Percentiles rank a stretch among this genome's conserved stretches.
Evolutionary conservation across 1,140 invertebrate species (phyloP).

Genomic region (Drosophila nasuta): DNA sequence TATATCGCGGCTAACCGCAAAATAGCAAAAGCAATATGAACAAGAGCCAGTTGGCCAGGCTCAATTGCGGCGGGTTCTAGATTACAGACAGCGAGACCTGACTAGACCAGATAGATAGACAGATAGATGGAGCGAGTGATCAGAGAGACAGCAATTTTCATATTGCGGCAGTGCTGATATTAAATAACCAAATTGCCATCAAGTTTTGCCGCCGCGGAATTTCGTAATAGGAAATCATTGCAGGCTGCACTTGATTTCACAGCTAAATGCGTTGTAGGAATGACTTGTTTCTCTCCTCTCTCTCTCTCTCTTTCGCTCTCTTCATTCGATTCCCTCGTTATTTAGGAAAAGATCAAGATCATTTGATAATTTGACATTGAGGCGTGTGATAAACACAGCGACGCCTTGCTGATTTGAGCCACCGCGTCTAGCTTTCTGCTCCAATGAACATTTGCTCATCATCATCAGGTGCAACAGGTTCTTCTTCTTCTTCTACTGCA

Average conservation of each 20-base stretch:
- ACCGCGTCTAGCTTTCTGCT: constrained; percentile 10
- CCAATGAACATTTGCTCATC: constrained; percentile 41
- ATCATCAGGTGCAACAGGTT: constrained; percentile 3
- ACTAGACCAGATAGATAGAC: constrained; percentile 18
- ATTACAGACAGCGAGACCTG: constrained; percentile 43
- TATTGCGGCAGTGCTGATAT: constrained; percentile 63
- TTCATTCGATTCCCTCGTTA: no score
- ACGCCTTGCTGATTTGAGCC: constrained; percentile 57
- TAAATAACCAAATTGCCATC: constrained; percentile 79
- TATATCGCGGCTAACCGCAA: constrained; percentile 76
- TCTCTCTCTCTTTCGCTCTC: background rate
- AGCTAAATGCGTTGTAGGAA: constrained; percentile 68
- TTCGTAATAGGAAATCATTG: constrained; percentile 78
- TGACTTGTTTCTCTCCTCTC: constrained; percentile 5
- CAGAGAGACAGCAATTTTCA: constrained; percentile 17
- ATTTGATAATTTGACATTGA: constrained; percentile 67
- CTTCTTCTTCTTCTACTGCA: constrained; percentile 1
- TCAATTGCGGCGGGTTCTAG: constrained; percentile 66
- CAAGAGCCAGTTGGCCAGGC: constrained; percentile 38
- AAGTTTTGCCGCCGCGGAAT: constrained; percentile 46
- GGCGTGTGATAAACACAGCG: constrained; percentile 81
- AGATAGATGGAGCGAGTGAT: background rate
- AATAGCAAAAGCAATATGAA: constrained; percentile 56
- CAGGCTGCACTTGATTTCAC: constrained; percentile 71
- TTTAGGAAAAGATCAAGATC: constrained; percentile 39